phyloP scores from a whole-genome alignment of 2,113 vertebrate species.

The Pristiophorus japonicus region DNA sequence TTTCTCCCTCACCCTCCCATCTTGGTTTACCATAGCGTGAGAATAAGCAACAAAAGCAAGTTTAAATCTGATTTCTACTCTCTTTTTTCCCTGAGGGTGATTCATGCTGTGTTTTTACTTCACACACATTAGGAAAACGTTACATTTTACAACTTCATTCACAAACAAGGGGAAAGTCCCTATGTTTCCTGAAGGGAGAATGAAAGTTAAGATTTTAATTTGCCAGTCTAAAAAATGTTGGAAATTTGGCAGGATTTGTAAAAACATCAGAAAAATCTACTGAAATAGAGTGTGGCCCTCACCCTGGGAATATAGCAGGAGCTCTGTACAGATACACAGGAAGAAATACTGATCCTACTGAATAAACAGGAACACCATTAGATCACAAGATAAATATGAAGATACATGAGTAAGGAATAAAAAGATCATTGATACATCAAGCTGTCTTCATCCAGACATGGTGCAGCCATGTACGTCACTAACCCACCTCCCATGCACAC shows the following conservation, averaged over 20 bases:
- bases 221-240: not conserved
- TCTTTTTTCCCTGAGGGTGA: not conserved
- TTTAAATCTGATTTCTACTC: not conserved
- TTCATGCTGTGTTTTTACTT: not conserved
- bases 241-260: not conserved
- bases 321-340: not conserved
- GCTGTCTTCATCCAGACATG: not conserved
- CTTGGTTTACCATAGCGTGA: not conserved
- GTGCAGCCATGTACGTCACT: not conserved
- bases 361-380: not conserved
- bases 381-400: not conserved
- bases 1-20: not conserved
- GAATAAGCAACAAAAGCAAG: not conserved
- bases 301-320: not conserved
- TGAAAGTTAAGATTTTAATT: not conserved
- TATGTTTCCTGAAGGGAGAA: not conserved
- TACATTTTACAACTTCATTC: not conserved
- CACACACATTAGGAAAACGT: not conserved
- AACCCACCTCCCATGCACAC: not conserved
- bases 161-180: not conserved
- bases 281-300: not conserved
- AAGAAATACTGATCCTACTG: not conserved
- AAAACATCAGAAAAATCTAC: not conserved
- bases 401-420: not conserved
- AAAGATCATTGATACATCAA: not conserved